A percentile compares a stretch with the other conserved stretches of the same genome.
phyloP scores from a whole-genome alignment of 2,888 invertebrate species.

The Tetragonisca angustula region DNA sequence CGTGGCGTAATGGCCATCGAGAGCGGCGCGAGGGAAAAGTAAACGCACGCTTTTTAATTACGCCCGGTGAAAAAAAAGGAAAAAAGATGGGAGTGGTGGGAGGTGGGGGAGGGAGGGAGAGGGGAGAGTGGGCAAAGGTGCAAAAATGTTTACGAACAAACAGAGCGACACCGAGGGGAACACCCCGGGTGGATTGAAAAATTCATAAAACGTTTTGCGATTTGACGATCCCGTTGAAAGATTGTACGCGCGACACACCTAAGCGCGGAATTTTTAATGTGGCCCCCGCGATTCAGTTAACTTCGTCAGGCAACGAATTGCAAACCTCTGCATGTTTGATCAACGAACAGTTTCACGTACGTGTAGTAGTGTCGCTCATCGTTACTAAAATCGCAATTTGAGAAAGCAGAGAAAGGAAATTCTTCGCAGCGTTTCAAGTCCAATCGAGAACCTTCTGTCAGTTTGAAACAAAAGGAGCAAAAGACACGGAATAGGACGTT shows the following conservation, averaged over 20 bases:
- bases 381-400: too few species aligned
- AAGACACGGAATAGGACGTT: neutral
- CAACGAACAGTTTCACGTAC: too few species aligned
- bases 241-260: neutral
- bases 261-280: constrained; percentile 65
- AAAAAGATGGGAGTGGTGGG: neutral
- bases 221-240: too few species aligned
- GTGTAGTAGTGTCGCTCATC: too few species aligned
- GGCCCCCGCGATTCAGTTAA: constrained; percentile 62
- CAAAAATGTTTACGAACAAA: constrained; percentile 26
- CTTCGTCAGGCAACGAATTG: constrained; percentile 11
- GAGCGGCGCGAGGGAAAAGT: constrained; percentile 7
- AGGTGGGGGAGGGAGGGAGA: neutral
- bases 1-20: constrained; percentile 36
- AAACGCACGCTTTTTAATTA: constrained; percentile 46
- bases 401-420: too few species aligned
- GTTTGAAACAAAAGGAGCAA: neutral
- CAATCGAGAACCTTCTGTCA: too few species aligned
- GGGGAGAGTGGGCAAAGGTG: constrained; percentile 15
- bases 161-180: neutral
- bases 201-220: constrained; percentile 35
- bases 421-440: too few species aligned
- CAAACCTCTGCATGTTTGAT: too few species aligned
- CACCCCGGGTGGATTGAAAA: constrained; percentile 31
- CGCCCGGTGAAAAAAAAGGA: neutral